Conservation (phyloP, 2,888 invertebrate species). For the Pristionchus japonicus region DNA sequence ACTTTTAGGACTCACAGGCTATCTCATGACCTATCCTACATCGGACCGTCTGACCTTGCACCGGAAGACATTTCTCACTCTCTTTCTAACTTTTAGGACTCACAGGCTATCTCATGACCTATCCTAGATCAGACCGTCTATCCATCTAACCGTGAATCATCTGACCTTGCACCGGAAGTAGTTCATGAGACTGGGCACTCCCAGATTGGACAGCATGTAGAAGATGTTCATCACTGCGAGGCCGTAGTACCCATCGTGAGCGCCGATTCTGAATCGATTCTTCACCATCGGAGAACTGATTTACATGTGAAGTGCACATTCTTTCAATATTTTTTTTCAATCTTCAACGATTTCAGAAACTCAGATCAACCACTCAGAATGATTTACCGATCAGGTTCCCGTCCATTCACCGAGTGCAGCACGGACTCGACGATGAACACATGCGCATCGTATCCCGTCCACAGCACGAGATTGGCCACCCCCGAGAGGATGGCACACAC, state of each 20-base stretch:
- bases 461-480: neutral
- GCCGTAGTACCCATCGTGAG: constrained; percentile 40
- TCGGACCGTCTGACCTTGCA: too few species aligned
- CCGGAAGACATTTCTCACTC: neutral
- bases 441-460: constrained; percentile 9
- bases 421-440: constrained; percentile 10
- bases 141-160: neutral
- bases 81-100: too few species aligned
- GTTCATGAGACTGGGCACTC: constrained; percentile 23
- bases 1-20: too few species aligned
- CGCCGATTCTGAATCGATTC: constrained; percentile 36
- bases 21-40: too few species aligned
- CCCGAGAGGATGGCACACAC: neutral
- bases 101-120: too few species aligned
- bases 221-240: constrained; percentile 43
- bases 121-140: too few species aligned
- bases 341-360: too few species aligned
- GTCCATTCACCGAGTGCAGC: constrained; percentile 2
- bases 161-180: constrained; percentile 44
- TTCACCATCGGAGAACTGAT: too few species aligned
- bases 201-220: constrained; percentile 41
- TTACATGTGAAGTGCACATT: too few species aligned
- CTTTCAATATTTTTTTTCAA: too few species aligned
- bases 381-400: neutral
- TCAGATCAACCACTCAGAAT: too few species aligned